phyloP scores from a whole-genome alignment of 2,888 invertebrate genomes.

The Phytoseiulus persimilis region DNA sequence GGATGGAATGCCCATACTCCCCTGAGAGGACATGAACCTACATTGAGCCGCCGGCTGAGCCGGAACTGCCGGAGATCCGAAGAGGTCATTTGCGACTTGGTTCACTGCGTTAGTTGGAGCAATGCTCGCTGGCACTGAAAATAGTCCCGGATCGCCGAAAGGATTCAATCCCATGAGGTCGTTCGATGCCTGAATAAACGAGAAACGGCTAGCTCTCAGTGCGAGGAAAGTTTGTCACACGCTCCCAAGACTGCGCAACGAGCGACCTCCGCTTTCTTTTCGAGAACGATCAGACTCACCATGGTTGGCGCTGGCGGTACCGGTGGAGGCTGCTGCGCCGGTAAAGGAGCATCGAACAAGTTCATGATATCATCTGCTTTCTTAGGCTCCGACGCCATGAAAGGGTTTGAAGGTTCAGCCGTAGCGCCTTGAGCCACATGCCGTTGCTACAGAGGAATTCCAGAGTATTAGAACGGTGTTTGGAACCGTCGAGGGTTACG shows the following conservation, averaged over 20 bases:
- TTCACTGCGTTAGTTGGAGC: not conserved
- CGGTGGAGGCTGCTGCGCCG: slow-evolving; percentile 41
- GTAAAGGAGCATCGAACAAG: not conserved
- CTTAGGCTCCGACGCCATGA: slow-evolving; percentile 40
- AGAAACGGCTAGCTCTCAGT: not conserved
- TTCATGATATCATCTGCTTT: slow-evolving; percentile 29
- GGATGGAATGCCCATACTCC: too few species aligned
- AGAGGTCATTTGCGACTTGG: slow-evolving; percentile 57
- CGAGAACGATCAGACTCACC: not conserved
- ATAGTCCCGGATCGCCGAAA: slow-evolving; percentile 13
- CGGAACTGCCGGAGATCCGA: slow-evolving; percentile 58
- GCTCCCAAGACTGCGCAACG: too few species aligned
- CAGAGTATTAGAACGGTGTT: too few species aligned
- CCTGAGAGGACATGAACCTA: not conserved
- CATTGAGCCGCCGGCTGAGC: slow-evolving; percentile 47
- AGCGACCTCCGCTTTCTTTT: too few species aligned
- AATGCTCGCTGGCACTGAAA: slow-evolving; percentile 17
- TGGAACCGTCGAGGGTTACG: too few species aligned
- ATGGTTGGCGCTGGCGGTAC: slow-evolving; percentile 40
- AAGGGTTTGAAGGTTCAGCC: slow-evolving; percentile 41
- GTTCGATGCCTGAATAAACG: not conserved
- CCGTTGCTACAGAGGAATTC: slow-evolving; percentile 37
- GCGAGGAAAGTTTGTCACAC: not conserved
- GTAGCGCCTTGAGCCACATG: slow-evolving; percentile 41
- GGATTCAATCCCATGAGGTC: slow-evolving; percentile 15